A percentile compares a stretch with the other conserved stretches of the same genome.
Conservation (phyloP, 2,888 invertebrate genomes). For the Choristoneura rosaceana region DNA sequence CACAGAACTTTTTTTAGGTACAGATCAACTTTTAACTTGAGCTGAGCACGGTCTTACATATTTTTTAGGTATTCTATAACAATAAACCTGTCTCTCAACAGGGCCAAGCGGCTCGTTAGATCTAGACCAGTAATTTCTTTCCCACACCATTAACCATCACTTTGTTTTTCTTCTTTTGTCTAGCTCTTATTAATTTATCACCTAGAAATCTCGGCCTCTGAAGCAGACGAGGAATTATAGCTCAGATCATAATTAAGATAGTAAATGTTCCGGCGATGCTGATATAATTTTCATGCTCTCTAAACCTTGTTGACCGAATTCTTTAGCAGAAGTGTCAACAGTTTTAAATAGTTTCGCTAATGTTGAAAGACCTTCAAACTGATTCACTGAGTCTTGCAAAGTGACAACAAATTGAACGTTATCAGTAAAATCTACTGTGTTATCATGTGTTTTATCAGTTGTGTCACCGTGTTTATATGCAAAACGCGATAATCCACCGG, state of each 20-base stretch:
- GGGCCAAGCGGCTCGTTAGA: conserved; percentile 24
- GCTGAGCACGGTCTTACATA: neutral
- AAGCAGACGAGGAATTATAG: conserved; percentile 10
- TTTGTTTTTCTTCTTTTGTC: conserved; percentile 26
- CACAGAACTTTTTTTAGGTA: no score
- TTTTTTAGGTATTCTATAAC: conserved; percentile 20
- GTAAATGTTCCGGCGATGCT: neutral
- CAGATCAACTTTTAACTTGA: neutral
- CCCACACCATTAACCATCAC: conserved; percentile 20
- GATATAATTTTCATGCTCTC: neutral
- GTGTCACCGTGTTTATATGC: conserved; percentile 15
- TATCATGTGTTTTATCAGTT: conserved; percentile 16
- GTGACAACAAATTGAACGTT: neutral
- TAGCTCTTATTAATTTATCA: conserved; percentile 21
- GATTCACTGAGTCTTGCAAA: neutral
- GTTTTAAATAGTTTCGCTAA: neutral
- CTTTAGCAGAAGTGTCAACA: neutral
- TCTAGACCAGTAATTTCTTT: conserved; percentile 23
- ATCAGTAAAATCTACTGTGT: conserved; percentile 15
- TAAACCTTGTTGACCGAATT: neutral
- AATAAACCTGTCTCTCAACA: conserved; percentile 26
- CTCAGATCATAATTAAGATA: conserved; percentile 2
- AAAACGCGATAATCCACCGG: conserved; percentile 27
- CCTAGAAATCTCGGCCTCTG: conserved; percentile 3
- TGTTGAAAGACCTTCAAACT: conserved; percentile 1